Conservation (phyloP, 1,140 invertebrate species). For the Pseudomyrmex sp. region DNA sequence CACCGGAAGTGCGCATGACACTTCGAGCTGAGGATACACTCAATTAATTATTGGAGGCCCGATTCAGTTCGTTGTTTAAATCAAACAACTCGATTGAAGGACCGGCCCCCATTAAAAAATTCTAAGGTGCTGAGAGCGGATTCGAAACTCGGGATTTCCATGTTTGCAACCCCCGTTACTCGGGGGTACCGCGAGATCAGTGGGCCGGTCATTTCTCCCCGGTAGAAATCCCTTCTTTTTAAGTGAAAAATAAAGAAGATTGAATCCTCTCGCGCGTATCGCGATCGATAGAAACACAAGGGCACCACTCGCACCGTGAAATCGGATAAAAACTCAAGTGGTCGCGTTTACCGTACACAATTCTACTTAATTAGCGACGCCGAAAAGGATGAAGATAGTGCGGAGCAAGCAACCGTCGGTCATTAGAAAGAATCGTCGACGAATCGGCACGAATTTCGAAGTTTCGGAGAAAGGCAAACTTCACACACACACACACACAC, state of each 20-base stretch:
- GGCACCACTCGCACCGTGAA: conserved; percentile 40
- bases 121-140: too few relatives aligned
- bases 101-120: too few relatives aligned
- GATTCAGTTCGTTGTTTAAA: too few relatives aligned
- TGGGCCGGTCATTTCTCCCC: too few relatives aligned
- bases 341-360: conserved; percentile 37
- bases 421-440: conserved; percentile 33
- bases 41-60: too few relatives aligned
- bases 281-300: conserved; percentile 14
- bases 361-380: conserved; percentile 63
- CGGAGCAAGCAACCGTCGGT: conserved; percentile 25
- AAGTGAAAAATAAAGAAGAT: conserved; percentile 8
- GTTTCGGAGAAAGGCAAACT: conserved; percentile 37
- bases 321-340: conserved; percentile 53
- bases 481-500: conserved; percentile 12
- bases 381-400: conserved; percentile 18
- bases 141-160: too few relatives aligned
- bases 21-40: too few relatives aligned
- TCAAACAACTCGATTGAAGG: too few relatives aligned
- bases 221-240: too few relatives aligned
- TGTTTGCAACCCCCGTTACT: too few relatives aligned
- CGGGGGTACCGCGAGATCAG: too few relatives aligned
- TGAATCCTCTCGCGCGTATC: conserved; percentile 22
- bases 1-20: too few relatives aligned
- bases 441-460: conserved; percentile 47